Percentiles rank a stretch among this genome's conserved stretches.
phyloP scores from a whole-genome alignment of 2,113 vertebrate species.

The Motacilla tschutschensis region DNA sequence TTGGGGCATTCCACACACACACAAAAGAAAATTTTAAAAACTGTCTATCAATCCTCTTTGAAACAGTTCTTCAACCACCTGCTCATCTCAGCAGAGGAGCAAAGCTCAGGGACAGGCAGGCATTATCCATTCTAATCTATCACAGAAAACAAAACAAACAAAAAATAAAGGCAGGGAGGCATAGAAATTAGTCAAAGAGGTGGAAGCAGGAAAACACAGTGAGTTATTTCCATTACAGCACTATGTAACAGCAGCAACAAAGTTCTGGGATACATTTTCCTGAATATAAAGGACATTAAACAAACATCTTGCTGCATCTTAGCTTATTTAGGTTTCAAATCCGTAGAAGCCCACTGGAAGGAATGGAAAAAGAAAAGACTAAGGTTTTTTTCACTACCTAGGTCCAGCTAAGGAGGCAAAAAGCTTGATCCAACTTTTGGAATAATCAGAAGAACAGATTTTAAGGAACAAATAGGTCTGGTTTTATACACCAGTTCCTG shows the following conservation, averaged over 20 bases:
- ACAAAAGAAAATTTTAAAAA: background rate
- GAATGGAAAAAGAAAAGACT: background rate
- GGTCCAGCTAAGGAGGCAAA: background rate
- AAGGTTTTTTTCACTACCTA: background rate
- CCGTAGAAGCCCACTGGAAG: background rate
- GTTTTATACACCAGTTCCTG: background rate
- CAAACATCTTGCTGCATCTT: background rate
- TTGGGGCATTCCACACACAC: background rate
- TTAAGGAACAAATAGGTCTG: background rate
- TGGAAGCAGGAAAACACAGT: background rate
- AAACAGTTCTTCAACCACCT: background rate
- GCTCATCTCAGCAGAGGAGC: background rate
- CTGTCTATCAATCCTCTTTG: fast-evolving
- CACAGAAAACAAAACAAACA: background rate
- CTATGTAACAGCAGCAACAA: background rate
- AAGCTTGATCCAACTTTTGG: background rate
- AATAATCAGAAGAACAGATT: background rate
- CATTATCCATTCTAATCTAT: background rate
- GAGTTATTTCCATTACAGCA: background rate
- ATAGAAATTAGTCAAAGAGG: background rate
- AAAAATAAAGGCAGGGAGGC: background rate
- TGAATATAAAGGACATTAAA: background rate
- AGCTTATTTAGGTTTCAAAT: background rate
- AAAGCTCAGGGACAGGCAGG: background rate
- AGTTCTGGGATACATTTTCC: background rate